Conservation (phyloP, 2,888 invertebrate species). For the Adelphocoris suturalis region DNA sequence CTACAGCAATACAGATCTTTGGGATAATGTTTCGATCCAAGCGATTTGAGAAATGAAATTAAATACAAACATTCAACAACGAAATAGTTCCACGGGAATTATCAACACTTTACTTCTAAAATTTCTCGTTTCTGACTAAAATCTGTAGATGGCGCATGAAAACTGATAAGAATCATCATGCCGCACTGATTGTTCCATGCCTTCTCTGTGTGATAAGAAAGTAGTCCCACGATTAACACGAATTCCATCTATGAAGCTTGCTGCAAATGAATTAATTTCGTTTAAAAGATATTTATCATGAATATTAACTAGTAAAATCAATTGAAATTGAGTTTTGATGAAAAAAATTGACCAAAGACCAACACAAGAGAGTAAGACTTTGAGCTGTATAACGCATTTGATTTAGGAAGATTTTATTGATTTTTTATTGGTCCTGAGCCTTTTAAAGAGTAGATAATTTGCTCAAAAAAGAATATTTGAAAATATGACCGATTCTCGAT, state of each 20-base stretch:
- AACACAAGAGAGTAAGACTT: too few relatives aligned
- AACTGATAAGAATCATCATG: conserved; percentile 19
- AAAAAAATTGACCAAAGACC: too few relatives aligned
- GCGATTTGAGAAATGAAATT: conserved; percentile 31
- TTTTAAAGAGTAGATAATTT: too few relatives aligned
- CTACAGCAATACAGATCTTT: not conserved
- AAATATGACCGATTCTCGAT: too few relatives aligned
- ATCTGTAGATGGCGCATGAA: conserved; percentile 42
- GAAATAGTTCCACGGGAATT: conserved; percentile 31
- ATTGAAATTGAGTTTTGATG: too few relatives aligned
- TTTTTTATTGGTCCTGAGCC: too few relatives aligned
- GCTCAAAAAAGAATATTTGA: too few relatives aligned
- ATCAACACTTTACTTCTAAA: conserved; percentile 51
- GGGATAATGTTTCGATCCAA: not conserved
- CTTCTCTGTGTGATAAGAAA: conserved; percentile 27
- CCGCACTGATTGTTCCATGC: conserved; percentile 3
- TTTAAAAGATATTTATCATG: too few relatives aligned
- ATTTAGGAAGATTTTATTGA: too few relatives aligned
- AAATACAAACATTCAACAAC: conserved; percentile 48
- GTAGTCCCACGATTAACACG: not conserved
- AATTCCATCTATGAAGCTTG: not conserved
- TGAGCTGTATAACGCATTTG: too few relatives aligned
- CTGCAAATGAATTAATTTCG: too few relatives aligned
- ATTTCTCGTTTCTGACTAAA: conserved; percentile 47
- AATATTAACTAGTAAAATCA: too few relatives aligned